Evolutionary conservation across 2,888 invertebrate genomes (phyloP).

Genomic region (Brenthis ino): DNA sequence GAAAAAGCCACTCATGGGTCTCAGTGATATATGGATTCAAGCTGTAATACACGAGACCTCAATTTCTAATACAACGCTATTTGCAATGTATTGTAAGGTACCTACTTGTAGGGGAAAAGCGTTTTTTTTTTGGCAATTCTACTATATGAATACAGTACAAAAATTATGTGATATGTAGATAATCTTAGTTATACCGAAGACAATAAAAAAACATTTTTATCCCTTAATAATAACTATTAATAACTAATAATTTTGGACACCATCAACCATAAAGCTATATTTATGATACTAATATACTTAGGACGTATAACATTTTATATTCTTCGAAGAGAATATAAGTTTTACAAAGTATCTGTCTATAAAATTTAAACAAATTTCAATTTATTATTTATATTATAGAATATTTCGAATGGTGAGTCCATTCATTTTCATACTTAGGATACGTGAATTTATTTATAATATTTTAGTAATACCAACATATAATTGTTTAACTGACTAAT

Average conservation of each 20-base stretch:
- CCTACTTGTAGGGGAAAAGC: constrained; percentile 60
- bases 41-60: constrained; percentile 66
- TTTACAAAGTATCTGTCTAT: no score
- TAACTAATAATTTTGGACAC: no score
- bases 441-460: neutral
- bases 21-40: constrained; percentile 71
- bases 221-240: neutral
- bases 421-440: no score
- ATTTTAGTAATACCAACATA: neutral
- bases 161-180: neutral
- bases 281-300: no score
- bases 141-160: neutral
- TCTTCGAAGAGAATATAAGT: no score
- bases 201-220: neutral
- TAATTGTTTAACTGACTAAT: neutral
- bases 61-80: constrained; percentile 74
- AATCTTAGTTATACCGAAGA: neutral
- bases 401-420: no score
- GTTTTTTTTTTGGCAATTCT: constrained; percentile 40
- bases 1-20: constrained; percentile 76
- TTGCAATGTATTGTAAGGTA: constrained; percentile 63
- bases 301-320: no score
- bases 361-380: no score
- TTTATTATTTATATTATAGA: no score
- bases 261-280: no score